A percentile compares a stretch with the other conserved stretches of the same genome.
phyloP scores from a whole-genome alignment of 2,888 invertebrate genomes.

The Hipparchia sbordonii region DNA sequence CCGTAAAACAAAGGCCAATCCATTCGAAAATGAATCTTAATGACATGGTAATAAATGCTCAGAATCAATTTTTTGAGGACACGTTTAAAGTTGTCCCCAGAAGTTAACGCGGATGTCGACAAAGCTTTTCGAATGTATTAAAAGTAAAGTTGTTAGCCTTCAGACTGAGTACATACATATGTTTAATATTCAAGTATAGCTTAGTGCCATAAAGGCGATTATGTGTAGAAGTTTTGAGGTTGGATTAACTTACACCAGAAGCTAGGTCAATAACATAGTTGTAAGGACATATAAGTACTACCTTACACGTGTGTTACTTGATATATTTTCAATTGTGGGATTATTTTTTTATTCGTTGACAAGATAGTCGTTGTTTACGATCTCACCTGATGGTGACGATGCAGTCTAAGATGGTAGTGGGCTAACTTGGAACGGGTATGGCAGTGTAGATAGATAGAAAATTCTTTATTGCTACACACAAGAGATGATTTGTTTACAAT shows the following conservation, averaged over 20 bases:
- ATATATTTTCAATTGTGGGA: slow-evolving; percentile 16
- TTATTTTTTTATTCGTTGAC: background rate
- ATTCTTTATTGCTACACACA: too few species aligned
- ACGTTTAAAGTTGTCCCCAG: slow-evolving; percentile 44
- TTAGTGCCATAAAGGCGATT: slow-evolving; percentile 37
- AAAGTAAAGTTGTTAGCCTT: slow-evolving; percentile 71
- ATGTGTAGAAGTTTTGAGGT: slow-evolving; percentile 35
- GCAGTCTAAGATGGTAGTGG: too few species aligned
- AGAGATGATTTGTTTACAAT: too few species aligned
- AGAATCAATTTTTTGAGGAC: slow-evolving; percentile 35
- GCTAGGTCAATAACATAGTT: slow-evolving; percentile 41
- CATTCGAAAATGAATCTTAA: slow-evolving; percentile 46
- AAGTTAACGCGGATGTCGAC: slow-evolving; percentile 66
- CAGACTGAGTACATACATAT: slow-evolving; percentile 48
- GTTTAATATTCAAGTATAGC: slow-evolving; percentile 51
- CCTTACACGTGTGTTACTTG: slow-evolving; percentile 17
- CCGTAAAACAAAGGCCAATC: slow-evolving; percentile 14
- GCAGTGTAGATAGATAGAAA: too few species aligned
- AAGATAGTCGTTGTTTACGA: too few species aligned
- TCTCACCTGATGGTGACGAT: too few species aligned
- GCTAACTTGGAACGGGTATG: too few species aligned
- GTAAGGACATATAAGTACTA: slow-evolving; percentile 28
- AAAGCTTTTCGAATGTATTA: slow-evolving; percentile 65
- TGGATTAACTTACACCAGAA: slow-evolving; percentile 33
- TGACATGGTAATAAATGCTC: slow-evolving; percentile 42